These are phyloP conservation scores for Cremastinae sp. DNA, from an alignment of 2,888 invertebrate genomes.

Conservation along the genomic window DNA sequence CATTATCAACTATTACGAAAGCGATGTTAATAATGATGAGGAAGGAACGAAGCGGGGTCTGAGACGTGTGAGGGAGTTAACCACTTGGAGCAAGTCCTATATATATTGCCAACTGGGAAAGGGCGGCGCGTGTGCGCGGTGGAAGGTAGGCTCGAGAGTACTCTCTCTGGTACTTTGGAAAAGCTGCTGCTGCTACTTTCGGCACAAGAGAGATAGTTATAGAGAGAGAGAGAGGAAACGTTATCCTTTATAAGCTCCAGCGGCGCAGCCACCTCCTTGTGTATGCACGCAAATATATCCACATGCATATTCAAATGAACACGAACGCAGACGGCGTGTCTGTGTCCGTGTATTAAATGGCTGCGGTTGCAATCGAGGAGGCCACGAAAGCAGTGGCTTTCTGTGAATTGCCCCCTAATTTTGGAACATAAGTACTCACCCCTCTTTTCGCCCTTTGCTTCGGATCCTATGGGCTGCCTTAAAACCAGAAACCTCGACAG, in stretches of 20 bases:
- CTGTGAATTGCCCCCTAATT: conserved; percentile 75
- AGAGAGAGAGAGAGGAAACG: conserved; percentile 22
- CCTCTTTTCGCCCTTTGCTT: background rate
- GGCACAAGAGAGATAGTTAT: background rate
- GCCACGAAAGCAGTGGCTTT: conserved; percentile 66
- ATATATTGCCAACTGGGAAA: conserved; percentile 39
- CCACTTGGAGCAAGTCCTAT: conserved; percentile 35
- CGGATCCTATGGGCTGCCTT: conserved; percentile 43
- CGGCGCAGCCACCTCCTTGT: conserved; percentile 37
- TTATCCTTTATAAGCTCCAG: conserved; percentile 57
- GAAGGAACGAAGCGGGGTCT: background rate
- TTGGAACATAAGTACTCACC: conserved; percentile 64
- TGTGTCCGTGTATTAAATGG: conserved; percentile 28
- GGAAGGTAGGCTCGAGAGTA: conserved; percentile 11
- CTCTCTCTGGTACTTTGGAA: conserved; percentile 38
- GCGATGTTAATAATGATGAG: too few relatives aligned
- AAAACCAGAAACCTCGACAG: conserved; percentile 33
- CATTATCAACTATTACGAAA: background rate
- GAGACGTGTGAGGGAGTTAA: conserved; percentile 7
- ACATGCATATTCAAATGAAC: too few relatives aligned
- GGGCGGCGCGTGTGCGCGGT: conserved; percentile 1
- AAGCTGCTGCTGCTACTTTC: conserved; percentile 41
- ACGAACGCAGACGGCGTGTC: background rate
- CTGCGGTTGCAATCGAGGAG: conserved; percentile 49
- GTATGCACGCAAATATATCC: too few relatives aligned